Base-by-base conservation (phyloP, 37 sponge, comb jelly and placozoan species). In the Bolinopsis microptera region DNA sequence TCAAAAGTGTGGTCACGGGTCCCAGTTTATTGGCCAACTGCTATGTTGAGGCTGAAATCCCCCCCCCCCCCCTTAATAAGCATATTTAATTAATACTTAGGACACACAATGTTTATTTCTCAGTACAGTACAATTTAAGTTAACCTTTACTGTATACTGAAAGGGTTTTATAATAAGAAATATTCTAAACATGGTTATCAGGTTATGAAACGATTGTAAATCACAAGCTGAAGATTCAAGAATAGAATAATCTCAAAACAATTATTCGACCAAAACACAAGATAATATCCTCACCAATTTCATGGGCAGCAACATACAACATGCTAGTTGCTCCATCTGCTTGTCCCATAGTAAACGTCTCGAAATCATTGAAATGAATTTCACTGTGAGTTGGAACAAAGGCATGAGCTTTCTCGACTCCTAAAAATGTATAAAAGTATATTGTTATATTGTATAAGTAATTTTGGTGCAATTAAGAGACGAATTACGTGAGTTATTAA, bases 331-430 rank as follows among this genome's bases (percentile, higher is more conserved):
- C 3, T 8, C 33, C 3, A 35, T 32, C 83, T 24, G 8, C 38
- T 32, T 80, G 8, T 27, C 35, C 1, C 28, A 80, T 3, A 8
- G 83, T 24, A 80, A 32, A 80, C 8, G 5, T 80, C 83, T 80
- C 83, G 83, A 35, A 23, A 31, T 80, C 83, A 80, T 80, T 80
- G 36, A 80, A 80, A 35, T 80, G 83, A 8, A 80, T 80, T 38
- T 80, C 83, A 80, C 83, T 27, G 27, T 80, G 83, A 28, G 35
- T 5, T 5, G 83, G 83, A 8, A 38, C 5, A 80, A 32, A 80
- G 3, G 83, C 83, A 35, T 80, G 83, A 2, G 23, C 83, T 35
- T 80, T 80, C 35, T 35, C 35, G 13, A 5, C 8, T 36, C 83
- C 83, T 80, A 38, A 35, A 23, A 24, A 35, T n/a, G n/a, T n/a